Evolutionary conservation across 2,888 invertebrate genomes (phyloP), one percentile per base, ranked within the genome.

Genomic region (Meteorus colon): DNA sequence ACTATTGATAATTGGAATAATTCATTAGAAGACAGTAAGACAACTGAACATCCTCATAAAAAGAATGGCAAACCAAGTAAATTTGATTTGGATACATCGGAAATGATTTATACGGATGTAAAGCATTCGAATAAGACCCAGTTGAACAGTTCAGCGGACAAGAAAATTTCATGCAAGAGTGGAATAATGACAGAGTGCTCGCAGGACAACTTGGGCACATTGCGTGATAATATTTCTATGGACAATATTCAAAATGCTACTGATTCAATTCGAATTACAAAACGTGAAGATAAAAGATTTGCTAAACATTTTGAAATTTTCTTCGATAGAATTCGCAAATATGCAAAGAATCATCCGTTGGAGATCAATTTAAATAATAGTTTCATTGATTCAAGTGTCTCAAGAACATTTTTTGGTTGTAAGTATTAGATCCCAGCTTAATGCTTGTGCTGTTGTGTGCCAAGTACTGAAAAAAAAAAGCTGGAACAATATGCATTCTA

Each of bases 291-390:
- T 45, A 65, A 45, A 59, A 77, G 77, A 31, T 24, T 69, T n/a
- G 29, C n/a, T 19, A 34, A 72, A 55, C 66, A 55, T 66, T 71
- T 88, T 84, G 89, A 89, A 79, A 34, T 90, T 90, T 85, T 93
- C 78, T 88, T 92, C 76, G 91, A 92, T 80, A 92, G 92, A 84
- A 88, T 94, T 55, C 91, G 92, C 81, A 90, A 91, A 81, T 94
- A 92, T 84, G 90, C 92, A 3, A 90, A 92, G 70, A 92, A 90
- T 73, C 94, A 93, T 88, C 92, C 92, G 63, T 84, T 95, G 34
- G 92, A 93, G 41, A 92, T 95, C 10, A 93, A 93, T 83, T 85
- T 95, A 68, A 93, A 94, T 0, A 92, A 93, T 77, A 83, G 87
- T 67, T 80, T 88, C 63, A 81, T 84, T 41, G 78, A 83, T 65